Evolutionary conservation across 2,113 vertebrate genomes (phyloP).

Genomic region (Thryonomys swinderianus): DNA sequence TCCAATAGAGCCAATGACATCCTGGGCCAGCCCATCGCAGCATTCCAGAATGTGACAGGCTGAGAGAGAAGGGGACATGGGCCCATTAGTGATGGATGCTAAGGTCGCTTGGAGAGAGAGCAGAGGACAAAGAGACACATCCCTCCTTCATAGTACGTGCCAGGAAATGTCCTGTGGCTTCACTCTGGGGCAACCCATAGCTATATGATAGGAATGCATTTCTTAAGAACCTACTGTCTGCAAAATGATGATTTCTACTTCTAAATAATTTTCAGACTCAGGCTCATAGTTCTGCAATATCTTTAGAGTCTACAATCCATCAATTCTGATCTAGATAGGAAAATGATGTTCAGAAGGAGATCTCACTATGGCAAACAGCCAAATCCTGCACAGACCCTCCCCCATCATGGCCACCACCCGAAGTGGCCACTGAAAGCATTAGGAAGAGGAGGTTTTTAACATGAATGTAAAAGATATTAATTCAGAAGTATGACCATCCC

Average conservation of each 20-base stretch:
- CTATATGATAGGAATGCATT: rapidly evolving
- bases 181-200: neutral
- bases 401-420: neutral
- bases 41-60: conserved; percentile 99
- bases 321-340: neutral
- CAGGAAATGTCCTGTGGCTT: neutral
- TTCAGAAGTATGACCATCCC: no score
- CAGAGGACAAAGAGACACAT: rapidly evolving
- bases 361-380: rapidly evolving
- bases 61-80: conserved; percentile 78
- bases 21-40: conserved; percentile 95
- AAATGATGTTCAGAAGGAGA: neutral
- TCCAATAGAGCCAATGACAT: conserved; percentile 97
- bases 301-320: neutral
- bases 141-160: neutral
- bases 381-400: neutral
- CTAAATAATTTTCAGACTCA: neutral
- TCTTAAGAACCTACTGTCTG: neutral
- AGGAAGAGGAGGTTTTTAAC: neutral
- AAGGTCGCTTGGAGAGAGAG: neutral
- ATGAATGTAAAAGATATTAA: neutral
- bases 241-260: neutral
- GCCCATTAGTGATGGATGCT: conserved; percentile 18
- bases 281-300: neutral
- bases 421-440: neutral